Evolutionary conservation across 2,113 vertebrate genomes (phyloP).

Genomic region (Illadopsis cleaveri): DNA sequence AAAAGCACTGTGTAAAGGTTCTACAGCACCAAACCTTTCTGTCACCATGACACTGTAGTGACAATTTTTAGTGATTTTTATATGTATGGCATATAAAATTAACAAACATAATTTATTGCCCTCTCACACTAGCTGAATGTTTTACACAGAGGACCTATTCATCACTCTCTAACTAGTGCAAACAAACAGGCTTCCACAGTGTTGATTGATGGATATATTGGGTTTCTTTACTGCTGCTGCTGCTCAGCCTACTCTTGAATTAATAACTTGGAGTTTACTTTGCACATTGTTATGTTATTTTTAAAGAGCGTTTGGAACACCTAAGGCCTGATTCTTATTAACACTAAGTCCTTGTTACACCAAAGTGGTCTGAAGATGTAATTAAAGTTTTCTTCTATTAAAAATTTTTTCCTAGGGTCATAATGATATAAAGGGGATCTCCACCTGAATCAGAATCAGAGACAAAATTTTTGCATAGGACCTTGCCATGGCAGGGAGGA

Average conservation of each 20-base stretch:
- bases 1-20: neutral
- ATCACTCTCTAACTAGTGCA: constrained; percentile 63
- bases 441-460: neutral
- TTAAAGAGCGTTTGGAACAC: constrained; percentile 33
- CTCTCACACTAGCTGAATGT: constrained; percentile 55
- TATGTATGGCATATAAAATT: constrained; percentile 48
- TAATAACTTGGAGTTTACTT: constrained; percentile 44
- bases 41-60: neutral
- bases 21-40: neutral
- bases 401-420: neutral
- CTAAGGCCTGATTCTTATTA: constrained; percentile 25
- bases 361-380: neutral
- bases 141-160: constrained; percentile 68
- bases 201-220: constrained; percentile 63
- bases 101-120: constrained; percentile 65
- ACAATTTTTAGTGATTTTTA: constrained; percentile 53
- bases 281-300: constrained; percentile 43
- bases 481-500: neutral
- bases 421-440: neutral
- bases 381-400: neutral
- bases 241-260: constrained; percentile 39
- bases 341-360: neutral
- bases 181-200: constrained; percentile 61
- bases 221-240: constrained; percentile 51
- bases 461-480: neutral